Evolutionary conservation across 2,797 vertebrate species (phyloP), one percentile per base, ranked within the genome.

Genomic region (Yasuhikotakia modesta): DNA sequence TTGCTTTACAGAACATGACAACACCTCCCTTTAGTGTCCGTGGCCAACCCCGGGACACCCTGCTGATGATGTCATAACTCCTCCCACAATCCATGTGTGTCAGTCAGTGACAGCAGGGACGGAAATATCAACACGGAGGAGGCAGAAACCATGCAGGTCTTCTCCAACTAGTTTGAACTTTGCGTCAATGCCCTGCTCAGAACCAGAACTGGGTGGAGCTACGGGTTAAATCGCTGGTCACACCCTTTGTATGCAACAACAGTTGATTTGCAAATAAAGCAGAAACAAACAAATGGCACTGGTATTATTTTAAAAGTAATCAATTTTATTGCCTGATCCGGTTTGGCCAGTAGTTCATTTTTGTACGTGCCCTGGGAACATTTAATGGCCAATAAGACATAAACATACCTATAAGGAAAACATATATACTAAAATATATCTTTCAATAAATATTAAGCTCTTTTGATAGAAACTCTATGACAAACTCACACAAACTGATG

Each of bases 221-320:
- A 4, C 48, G 22, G 24, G 1, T 50, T 46, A 24, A 65, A 64
- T 39, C 55, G n/a, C 13, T 13, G 16, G 70, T 67, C 80, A 82
- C 80, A 75, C 78, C 83, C 78, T 32, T 64, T 60, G 8, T 58
- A 50, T 21, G 45, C 16, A 39, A 39, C 50, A 70, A 50, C 0
- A 14, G 32, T 6, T 2, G 27, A 57, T 21, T 75, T 30, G 17
- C 46, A 30, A 45, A 45, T 30, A 16, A 21, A 43, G 6, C n/a
- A 6, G 5, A 35, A 39, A 63, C 58, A 61, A 61, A 30, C 1
- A 57, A 12, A 24, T 22, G 50, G 19, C 30, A 32, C 12, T 30
- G 12, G 19, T 2, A 19, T 19, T 27, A 27, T 27, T 27, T 27
- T 27, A 27, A 27, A 27, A 27, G 27, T 27, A 27, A 27, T 27